Percentiles rank a stretch among this genome's conserved stretches.
Evolutionary conservation across 1,140 invertebrate genomes (phyloP).

Genomic region (Popillia japonica): DNA sequence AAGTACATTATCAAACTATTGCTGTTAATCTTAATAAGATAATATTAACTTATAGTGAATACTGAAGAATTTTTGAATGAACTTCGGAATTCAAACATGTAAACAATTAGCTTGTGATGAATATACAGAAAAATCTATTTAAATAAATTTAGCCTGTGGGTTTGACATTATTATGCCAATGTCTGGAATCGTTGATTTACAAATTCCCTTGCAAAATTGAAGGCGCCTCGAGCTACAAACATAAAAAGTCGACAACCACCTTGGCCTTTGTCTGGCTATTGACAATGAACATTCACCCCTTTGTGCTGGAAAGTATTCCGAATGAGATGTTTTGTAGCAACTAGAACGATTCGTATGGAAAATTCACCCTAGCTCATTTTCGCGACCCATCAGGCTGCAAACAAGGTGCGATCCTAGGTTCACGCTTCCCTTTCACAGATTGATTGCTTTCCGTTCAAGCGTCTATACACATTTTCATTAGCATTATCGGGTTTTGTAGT

Average conservation of each 20-base stretch:
- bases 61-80: no score
- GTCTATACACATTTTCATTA: constrained; percentile 30
- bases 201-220: neutral
- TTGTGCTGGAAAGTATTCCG: constrained; percentile 17
- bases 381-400: neutral
- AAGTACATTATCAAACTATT: no score
- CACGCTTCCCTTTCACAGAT: constrained; percentile 11
- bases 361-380: constrained; percentile 11
- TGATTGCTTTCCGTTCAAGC: constrained; percentile 27
- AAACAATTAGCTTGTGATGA: no score
- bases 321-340: constrained; percentile 7
- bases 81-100: no score
- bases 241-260: neutral
- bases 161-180: no score
- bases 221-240: neutral
- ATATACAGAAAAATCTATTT: no score
- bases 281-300: constrained; percentile 22
- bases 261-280: constrained; percentile 12
- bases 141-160: no score
- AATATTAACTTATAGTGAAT: no score
- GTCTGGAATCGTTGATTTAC: neutral
- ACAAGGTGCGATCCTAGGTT: constrained; percentile 23
- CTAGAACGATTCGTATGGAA: constrained; percentile 23
- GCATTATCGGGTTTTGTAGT: neutral
- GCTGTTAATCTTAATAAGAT: no score